These are phyloP conservation scores for Etheostoma nigrum DNA, from an alignment of 2,797 vertebrate genomes.

Conservation along the genomic window DNA sequence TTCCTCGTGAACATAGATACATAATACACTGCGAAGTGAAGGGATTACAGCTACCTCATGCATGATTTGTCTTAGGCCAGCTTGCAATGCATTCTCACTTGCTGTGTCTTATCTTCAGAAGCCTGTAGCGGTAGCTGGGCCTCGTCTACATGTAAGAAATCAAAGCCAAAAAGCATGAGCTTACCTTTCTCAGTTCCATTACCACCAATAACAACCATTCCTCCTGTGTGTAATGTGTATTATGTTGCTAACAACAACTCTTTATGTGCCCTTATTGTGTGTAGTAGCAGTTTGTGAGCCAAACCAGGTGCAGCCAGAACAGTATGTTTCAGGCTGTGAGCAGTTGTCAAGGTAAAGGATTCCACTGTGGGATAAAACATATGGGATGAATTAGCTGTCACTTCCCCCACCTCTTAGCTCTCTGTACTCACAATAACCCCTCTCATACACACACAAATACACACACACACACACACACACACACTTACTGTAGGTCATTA, in stretches of 20 bases:
- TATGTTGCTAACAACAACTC: constrained; percentile 2
- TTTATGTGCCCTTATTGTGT: constrained; percentile 5
- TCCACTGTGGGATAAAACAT: constrained; percentile 34
- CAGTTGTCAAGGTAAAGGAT: constrained; percentile 50
- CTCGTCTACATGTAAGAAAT: background rate
- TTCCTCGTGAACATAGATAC: too few species aligned
- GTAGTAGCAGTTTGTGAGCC: background rate
- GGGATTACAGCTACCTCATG: background rate
- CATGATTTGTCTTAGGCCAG: background rate
- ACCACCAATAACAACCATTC: background rate
- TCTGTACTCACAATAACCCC: constrained; percentile 15
- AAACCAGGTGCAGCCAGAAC: constrained; percentile 28
- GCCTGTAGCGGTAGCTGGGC: background rate
- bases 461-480: too few species aligned
- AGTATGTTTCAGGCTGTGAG: constrained; percentile 19
- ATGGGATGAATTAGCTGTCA: constrained; percentile 44
- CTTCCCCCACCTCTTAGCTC: constrained; percentile 22
- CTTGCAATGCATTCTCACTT: background rate
- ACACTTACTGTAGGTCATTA: constrained; percentile 2
- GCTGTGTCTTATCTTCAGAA: background rate
- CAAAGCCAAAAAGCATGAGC: background rate
- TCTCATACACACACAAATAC: background rate
- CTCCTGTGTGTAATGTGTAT: background rate
- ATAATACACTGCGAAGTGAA: background rate
- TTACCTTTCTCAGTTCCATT: background rate